phyloP scores from a whole-genome alignment of 2,888 invertebrate species.

The Oscheius myriophilus region DNA sequence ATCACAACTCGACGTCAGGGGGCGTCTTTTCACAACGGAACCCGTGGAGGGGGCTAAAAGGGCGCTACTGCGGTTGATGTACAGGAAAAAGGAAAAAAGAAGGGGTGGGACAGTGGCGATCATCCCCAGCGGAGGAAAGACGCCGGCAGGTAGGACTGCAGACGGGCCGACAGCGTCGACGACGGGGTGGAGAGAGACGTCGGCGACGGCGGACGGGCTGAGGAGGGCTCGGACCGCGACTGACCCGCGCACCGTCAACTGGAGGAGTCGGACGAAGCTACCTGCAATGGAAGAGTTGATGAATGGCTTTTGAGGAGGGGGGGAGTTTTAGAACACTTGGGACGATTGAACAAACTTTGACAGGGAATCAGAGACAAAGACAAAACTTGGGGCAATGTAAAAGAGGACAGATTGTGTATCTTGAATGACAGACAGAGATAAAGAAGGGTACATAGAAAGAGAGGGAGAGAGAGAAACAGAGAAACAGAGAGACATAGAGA shows the following conservation, averaged over 20 bases:
- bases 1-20: slow-evolving; percentile 9
- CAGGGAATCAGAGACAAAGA: too few species aligned
- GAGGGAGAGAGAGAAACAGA: too few species aligned
- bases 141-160: slow-evolving; percentile 45
- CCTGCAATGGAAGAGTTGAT: slow-evolving; percentile 33
- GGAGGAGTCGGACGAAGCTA: slow-evolving; percentile 31
- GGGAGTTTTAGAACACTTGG: background rate
- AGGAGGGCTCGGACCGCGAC: slow-evolving; percentile 39
- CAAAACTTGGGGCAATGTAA: too few species aligned
- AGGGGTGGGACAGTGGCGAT: slow-evolving; percentile 12
- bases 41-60: slow-evolving; percentile 20
- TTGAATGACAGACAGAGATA: too few species aligned
- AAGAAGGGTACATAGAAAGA: too few species aligned
- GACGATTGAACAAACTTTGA: too few species aligned
- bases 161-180: slow-evolving; percentile 45
- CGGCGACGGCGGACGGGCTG: slow-evolving; percentile 26
- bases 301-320: background rate
- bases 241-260: slow-evolving; percentile 58
- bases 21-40: background rate
- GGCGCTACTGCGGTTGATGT: slow-evolving; percentile 8
- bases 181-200: slow-evolving; percentile 29
- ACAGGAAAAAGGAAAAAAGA: background rate
- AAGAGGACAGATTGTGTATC: too few species aligned
- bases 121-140: slow-evolving; percentile 48
- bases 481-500: too few species aligned